A percentile compares a stretch with the other conserved stretches of the same genome.
These are phyloP conservation scores for Trichomalopsis sarcophagae DNA, from an alignment of 1,140 invertebrate genomes.

Conservation along the genomic window DNA sequence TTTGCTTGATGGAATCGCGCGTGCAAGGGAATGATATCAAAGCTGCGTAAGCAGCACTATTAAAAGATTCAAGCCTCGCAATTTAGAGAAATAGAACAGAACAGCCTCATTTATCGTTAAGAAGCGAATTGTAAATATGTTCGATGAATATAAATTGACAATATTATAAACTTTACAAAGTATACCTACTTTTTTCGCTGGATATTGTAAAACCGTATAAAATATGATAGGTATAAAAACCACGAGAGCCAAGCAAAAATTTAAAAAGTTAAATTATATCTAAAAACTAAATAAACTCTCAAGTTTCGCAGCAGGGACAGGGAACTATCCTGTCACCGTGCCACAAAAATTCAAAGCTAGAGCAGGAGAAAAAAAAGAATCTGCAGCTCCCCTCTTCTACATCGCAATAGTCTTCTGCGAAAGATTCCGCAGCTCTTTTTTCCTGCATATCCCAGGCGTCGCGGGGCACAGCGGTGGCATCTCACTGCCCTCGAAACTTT, in stretches of 20 bases:
- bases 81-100: neutral
- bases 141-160: no score
- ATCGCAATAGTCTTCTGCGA: neutral
- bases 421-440: conserved; percentile 7
- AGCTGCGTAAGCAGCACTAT: neutral
- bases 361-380: neutral
- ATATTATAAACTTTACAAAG: no score
- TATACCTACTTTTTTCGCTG: no score
- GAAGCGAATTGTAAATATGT: no score
- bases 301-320: no score
- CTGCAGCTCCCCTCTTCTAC: neutral
- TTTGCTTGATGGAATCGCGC: neutral
- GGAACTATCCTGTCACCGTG: neutral
- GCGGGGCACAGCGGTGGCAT: neutral
- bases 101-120: neutral
- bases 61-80: neutral
- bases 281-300: no score
- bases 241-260: no score
- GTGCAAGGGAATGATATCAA: conserved; percentile 2
- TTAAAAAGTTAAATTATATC: no score
- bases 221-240: no score
- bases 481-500: conserved; percentile 28
- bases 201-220: no score
- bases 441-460: neutral
- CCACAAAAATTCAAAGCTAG: neutral